Base-by-base conservation (phyloP, 2,888 invertebrate species). In the Brenthis hecate region DNA sequence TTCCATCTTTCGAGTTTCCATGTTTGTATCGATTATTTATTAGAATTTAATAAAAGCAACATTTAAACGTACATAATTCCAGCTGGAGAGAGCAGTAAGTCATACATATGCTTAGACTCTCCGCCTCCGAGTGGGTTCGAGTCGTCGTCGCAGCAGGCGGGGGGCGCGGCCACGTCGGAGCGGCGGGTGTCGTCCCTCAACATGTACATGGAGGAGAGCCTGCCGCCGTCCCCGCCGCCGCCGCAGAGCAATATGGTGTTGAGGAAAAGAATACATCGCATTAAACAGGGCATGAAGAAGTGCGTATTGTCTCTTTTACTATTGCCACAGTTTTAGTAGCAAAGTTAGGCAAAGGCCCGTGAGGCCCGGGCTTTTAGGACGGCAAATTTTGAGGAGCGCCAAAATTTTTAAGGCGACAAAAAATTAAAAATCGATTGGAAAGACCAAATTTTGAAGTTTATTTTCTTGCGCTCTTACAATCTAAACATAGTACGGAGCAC, bases 261-360 rank as follows among this genome's bases (percentile, higher is more conserved):
- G 72, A 94, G 97, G 74, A 97, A 97, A 88, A 94, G 97, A 79
- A 97, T 97, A 85, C 95, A 96, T 74, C 96, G 97, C 86, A 97
- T 97, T 77, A 97, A 97, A 81, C 97, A 97, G 85, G 97, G 97
- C 74, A 97, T 97, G 97, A 97, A 96, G 85, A 94, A 95, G 92
- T 94, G 78, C 83, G 85, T 72, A 14, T 43, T 36, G 36, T 8
- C 8, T 36, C 36, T 43, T 43, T 1, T 11, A 43, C 36, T 43
- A 43, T 3, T 43, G 8, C 8, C 11, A 43, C 36, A 43, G 28
- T 28, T 1, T 19, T 19, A 19, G 19, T 19, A 19, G 19, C 19
- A 19, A 19, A 19, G 1, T 1, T 19, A 19, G 1, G 19, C n/a
- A n/a, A n/a, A n/a, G n/a, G n/a, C n/a, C n/a, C n/a, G n/a, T n/a